These are phyloP conservation scores for Gnatocerus cornutus DNA, from an alignment of 2,888 invertebrate species.

Conservation along the genomic window DNA sequence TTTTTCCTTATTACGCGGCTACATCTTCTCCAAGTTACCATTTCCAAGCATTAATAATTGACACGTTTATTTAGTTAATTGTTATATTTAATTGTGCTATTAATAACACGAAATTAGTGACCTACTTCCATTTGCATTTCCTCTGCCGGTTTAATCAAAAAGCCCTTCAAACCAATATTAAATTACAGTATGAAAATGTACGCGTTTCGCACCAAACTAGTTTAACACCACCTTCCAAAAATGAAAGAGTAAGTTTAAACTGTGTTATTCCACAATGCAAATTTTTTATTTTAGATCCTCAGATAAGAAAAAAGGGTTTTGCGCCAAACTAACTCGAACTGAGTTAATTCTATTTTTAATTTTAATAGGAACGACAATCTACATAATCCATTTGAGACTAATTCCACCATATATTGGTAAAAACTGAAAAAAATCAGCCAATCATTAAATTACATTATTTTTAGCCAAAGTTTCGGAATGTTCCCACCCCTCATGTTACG, in stretches of 20 bases:
- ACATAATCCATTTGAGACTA: neutral
- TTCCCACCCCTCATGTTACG: slow-evolving; percentile 80
- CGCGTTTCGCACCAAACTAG: neutral
- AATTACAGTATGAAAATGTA: slow-evolving; percentile 1
- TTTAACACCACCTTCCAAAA: neutral
- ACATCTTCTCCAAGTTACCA: too few species aligned
- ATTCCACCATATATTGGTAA: slow-evolving; percentile 1
- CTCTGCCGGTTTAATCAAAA: neutral
- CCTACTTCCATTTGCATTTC: neutral
- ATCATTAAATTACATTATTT: too few species aligned
- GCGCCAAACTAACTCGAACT: neutral
- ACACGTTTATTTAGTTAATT: neutral
- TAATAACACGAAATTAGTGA: neutral
- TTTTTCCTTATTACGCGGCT: neutral
- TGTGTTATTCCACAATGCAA: neutral
- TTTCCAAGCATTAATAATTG: too few species aligned
- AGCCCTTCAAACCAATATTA: slow-evolving; percentile 20
- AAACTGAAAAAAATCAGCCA: too few species aligned
- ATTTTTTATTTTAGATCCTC: neutral
- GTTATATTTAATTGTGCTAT: neutral
- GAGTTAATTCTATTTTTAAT: neutral
- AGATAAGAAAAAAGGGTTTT: neutral
- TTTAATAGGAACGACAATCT: neutral
- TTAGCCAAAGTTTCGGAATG: too few species aligned
- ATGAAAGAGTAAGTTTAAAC: neutral